These are phyloP conservation scores for Zaprionus nigranus DNA, from an alignment of 1,140 invertebrate genomes.

Conservation along the genomic window DNA sequence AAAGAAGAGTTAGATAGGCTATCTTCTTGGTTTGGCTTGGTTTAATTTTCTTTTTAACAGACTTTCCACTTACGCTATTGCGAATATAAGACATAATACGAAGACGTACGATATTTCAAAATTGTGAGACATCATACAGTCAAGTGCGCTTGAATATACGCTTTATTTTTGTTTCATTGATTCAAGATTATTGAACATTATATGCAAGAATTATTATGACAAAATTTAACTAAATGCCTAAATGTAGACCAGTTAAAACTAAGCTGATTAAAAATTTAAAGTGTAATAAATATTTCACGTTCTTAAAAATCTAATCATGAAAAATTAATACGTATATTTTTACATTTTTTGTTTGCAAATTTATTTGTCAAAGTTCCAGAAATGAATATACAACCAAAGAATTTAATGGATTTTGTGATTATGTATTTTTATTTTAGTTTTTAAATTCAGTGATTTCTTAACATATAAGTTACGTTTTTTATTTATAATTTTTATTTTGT, in stretches of 20 bases:
- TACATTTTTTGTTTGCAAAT: background rate
- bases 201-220: background rate
- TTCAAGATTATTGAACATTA: background rate
- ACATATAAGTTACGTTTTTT: background rate
- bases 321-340: background rate
- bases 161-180: background rate
- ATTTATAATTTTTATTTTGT: background rate
- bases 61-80: too few relatives aligned
- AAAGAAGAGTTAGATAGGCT: too few relatives aligned
- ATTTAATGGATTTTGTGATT: background rate
- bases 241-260: background rate
- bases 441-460: background rate
- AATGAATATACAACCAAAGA: background rate
- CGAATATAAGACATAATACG: too few relatives aligned
- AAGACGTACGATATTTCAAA: too few relatives aligned
- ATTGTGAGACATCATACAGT: too few relatives aligned
- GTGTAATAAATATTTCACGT: background rate
- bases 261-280: background rate
- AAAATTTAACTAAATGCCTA: background rate
- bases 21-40: background rate
- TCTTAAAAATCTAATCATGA: background rate
- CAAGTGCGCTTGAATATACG: too few relatives aligned
- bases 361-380: background rate
- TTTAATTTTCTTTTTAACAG: background rate
- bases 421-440: background rate